Conservation (phyloP, 2,888 invertebrate genomes). For the Polydrusus pterygomalis region DNA sequence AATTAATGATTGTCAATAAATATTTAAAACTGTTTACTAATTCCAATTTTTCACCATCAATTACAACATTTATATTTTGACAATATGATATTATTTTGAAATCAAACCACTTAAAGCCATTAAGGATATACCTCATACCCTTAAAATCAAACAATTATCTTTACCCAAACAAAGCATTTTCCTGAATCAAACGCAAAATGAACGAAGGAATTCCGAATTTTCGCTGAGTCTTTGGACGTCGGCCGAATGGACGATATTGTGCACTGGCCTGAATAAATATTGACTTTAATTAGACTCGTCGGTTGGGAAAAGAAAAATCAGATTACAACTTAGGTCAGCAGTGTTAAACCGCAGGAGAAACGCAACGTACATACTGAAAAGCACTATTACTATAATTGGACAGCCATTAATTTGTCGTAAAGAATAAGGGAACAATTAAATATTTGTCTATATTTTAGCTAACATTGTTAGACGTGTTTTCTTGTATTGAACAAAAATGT, state of each 20-base stretch:
- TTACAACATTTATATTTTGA: too few relatives aligned
- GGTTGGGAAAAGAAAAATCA: slow-evolving; percentile 51
- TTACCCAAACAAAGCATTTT: slow-evolving; percentile 17
- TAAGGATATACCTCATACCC: slow-evolving; percentile 4
- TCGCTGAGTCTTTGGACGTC: slow-evolving; percentile 43
- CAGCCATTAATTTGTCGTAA: not conserved
- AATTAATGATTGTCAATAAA: too few relatives aligned
- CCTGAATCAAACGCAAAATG: slow-evolving; percentile 14
- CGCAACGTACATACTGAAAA: slow-evolving; percentile 29
- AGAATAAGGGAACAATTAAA: not conserved
- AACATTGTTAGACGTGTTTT: too few relatives aligned
- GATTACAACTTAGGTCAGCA: slow-evolving; percentile 48
- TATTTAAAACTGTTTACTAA: too few relatives aligned
- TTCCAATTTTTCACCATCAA: too few relatives aligned
- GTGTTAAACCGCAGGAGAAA: slow-evolving; percentile 6
- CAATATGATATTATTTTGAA: not conserved
- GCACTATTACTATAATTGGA: slow-evolving; percentile 20
- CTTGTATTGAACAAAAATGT: too few relatives aligned
- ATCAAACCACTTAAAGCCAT: not conserved
- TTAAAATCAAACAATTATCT: slow-evolving; percentile 21
- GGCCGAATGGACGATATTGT: slow-evolving; percentile 56
- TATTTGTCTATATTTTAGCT: too few relatives aligned
- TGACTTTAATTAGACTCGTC: slow-evolving; percentile 65
- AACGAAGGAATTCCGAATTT: slow-evolving; percentile 30
- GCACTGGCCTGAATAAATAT: slow-evolving; percentile 65